phyloP scores from a whole-genome alignment of 2,888 invertebrate genomes.

The Piscicola geometra region DNA sequence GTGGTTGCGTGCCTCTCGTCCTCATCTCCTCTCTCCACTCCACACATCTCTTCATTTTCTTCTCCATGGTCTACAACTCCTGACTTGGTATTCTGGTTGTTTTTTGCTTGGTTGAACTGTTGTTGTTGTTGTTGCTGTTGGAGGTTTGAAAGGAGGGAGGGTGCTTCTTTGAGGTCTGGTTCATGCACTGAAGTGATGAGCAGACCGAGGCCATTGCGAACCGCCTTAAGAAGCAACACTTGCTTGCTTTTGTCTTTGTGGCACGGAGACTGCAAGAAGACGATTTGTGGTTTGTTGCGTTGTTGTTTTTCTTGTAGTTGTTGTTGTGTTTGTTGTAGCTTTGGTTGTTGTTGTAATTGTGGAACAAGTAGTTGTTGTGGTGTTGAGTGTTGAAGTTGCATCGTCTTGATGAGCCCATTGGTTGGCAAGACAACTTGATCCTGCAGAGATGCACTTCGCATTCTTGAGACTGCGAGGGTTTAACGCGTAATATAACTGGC shows the following conservation, averaged over 20 bases:
- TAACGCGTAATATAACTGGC: too few relatives aligned
- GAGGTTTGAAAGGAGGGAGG: background rate
- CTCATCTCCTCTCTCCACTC: background rate
- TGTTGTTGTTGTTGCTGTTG: too few relatives aligned
- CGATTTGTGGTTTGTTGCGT: background rate
- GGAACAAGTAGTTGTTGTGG: too few relatives aligned
- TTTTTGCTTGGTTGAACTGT: too few relatives aligned
- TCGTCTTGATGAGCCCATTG: too few relatives aligned
- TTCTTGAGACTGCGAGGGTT: too few relatives aligned
- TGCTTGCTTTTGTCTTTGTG: background rate
- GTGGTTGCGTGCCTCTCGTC: background rate
- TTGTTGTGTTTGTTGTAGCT: constrained; percentile 10
- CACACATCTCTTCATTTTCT: background rate
- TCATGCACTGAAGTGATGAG: constrained; percentile 32
- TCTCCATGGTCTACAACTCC: too few relatives aligned
- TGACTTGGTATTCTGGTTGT: too few relatives aligned
- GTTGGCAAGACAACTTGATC: too few relatives aligned
- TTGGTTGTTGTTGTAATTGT: background rate
- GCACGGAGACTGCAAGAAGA: background rate
- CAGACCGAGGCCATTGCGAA: constrained; percentile 22
- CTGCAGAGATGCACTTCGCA: too few relatives aligned
- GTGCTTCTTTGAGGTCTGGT: background rate
- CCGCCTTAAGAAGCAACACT: constrained; percentile 27
- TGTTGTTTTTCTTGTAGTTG: background rate
- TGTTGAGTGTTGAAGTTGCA: too few relatives aligned